These are phyloP conservation scores for Drosophila parabipectinata DNA, from an alignment of 1,140 invertebrate species.

Conservation along the genomic window DNA sequence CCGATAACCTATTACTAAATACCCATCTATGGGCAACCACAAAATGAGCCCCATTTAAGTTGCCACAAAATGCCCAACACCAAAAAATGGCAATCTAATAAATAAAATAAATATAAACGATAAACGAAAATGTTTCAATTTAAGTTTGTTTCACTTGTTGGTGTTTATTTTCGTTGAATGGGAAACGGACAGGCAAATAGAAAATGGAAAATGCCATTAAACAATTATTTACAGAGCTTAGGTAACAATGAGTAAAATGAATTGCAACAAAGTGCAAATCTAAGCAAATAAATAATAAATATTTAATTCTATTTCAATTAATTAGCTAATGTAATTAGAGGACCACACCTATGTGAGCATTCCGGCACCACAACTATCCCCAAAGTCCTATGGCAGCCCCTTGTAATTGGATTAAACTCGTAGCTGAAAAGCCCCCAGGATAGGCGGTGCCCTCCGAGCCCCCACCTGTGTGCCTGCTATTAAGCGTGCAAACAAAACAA, in stretches of 20 bases:
- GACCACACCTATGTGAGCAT: conserved; percentile 23
- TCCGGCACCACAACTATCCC: background rate
- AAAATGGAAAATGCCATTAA: conserved; percentile 46
- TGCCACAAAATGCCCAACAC: conserved; percentile 51
- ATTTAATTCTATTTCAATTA: conserved; percentile 72
- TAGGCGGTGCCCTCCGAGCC: background rate
- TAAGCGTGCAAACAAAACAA: conserved; percentile 44
- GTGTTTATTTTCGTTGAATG: conserved; percentile 14
- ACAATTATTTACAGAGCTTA: conserved; percentile 52
- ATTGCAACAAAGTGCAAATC: conserved; percentile 54
- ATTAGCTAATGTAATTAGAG: conserved; percentile 76
- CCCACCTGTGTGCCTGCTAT: conserved; percentile 9
- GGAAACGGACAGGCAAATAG: background rate
- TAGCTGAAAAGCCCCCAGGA: conserved; percentile 26
- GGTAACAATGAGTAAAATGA: conserved; percentile 40
- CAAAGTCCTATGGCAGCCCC: conserved; percentile 20
- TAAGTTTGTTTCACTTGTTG: conserved; percentile 28
- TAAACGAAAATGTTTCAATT: conserved; percentile 50
- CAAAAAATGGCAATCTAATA: conserved; percentile 29
- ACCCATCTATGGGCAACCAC: conserved; percentile 45
- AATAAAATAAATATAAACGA: conserved; percentile 39
- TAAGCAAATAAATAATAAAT: conserved; percentile 64
- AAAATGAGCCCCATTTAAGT: conserved; percentile 66
- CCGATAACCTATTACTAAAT: conserved; percentile 31
- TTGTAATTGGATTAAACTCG: conserved; percentile 68